Evolutionary conservation across 2,113 vertebrate genomes (phyloP), one percentile per base, ranked within the genome.

Genomic region (Ibidorhyncha struthersii): DNA sequence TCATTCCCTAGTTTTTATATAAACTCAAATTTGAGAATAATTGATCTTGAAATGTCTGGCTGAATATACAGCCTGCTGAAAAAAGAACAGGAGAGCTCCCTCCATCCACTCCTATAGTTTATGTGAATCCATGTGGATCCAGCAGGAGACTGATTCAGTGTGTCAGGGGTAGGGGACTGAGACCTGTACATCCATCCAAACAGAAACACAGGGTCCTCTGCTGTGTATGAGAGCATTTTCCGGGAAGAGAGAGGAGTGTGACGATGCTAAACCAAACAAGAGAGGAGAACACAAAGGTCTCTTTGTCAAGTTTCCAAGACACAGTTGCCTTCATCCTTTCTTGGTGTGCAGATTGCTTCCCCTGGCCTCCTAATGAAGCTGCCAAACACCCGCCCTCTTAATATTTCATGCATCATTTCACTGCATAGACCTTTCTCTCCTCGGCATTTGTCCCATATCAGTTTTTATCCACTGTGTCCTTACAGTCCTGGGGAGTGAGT

Each of bases 71-170:
- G 93, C 41, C 55, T 71, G 77, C 65, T 89, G 77, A 53, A 96
- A 93, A 21, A 83, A 73, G 86, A 92, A 50, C 76, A 90, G 79
- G 86, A 90, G 72, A 83, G 67, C 76, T 89, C 45, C 25, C 49
- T 94, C 80, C 67, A 13, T 83, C 91, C 63, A 49, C 49, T 91
- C 58, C 82, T 86, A 86, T 80, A 96, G 93, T 92, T 89, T 92
- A 89, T 94, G 94, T 92, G 94, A 96, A 91, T 73, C 95, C 91
- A 53, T 94, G 89, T 95, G 94, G 95, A 96, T 96, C 89, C 91
- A 63, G 67, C 59, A 78, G 72, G 59, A 95, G 82, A 74, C 73
- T 91, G 96, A 95, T 89, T 94, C 74, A 83, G 80, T 78, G 47
- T 91, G 89, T 88, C 95, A 82, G 85, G 74, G 63, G 63, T 32